Evolutionary conservation across 2,113 vertebrate species (phyloP).

Genomic region (Microcebus lehilahytsara): DNA sequence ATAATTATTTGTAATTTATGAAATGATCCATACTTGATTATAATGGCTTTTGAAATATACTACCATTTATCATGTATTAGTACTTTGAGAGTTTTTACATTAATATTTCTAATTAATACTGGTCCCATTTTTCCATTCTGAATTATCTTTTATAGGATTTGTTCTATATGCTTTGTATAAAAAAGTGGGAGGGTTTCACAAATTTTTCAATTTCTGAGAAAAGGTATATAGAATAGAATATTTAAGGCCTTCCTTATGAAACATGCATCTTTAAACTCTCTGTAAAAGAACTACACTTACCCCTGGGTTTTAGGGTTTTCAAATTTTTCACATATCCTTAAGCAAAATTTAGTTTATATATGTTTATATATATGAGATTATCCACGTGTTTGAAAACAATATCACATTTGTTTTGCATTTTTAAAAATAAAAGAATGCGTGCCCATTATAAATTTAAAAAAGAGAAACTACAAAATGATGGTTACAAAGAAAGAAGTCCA

Average conservation of each 20-base stretch:
- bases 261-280: not conserved
- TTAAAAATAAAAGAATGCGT: not conserved
- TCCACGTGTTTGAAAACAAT: not conserved
- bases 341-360: not conserved
- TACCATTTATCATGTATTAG: not conserved
- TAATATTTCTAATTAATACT: not conserved
- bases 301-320: not conserved
- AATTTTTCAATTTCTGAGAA: not conserved
- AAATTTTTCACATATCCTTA: not conserved
- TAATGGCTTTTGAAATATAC: not conserved
- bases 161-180: not conserved
- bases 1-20: constrained; percentile 2
- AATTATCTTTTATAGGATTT: not conserved
- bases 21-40: not conserved
- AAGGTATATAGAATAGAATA: not conserved
- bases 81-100: not conserved
- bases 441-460: not conserved
- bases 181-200: not conserved
- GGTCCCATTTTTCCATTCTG: not conserved
- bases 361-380: not conserved
- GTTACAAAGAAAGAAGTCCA: not conserved
- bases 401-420: not conserved
- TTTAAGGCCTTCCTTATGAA: not conserved
- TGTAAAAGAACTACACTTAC: not conserved
- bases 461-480: not conserved